Percentiles rank a stretch among this genome's conserved stretches.
Conservation (phyloP, 2,797 vertebrate genomes). For the Clarias pachynema region DNA sequence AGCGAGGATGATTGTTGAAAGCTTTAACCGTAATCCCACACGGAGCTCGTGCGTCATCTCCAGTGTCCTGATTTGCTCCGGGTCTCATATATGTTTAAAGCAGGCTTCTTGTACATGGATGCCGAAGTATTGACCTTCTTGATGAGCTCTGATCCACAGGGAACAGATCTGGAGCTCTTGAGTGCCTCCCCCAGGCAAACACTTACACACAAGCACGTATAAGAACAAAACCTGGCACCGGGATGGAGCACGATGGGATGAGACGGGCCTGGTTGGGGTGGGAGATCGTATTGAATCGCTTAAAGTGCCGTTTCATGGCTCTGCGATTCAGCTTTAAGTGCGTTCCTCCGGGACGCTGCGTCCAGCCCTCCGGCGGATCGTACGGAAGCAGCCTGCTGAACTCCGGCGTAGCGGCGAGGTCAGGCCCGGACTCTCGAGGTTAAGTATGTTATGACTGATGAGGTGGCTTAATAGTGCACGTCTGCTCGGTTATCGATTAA, state of each 20-base stretch:
- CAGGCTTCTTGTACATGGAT: slow-evolving; percentile 61
- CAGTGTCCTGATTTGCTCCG: slow-evolving; percentile 62
- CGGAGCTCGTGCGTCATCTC: slow-evolving; percentile 58
- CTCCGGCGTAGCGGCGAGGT: slow-evolving; percentile 38
- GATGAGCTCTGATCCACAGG: slow-evolving; percentile 61
- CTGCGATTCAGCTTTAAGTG: slow-evolving; percentile 56
- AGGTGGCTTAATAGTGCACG: slow-evolving; percentile 63
- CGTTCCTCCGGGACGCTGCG: slow-evolving; percentile 44
- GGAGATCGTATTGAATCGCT: slow-evolving; percentile 33
- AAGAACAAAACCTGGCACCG: slow-evolving; percentile 18
- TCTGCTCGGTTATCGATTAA: slow-evolving; percentile 67
- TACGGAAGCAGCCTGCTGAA: slow-evolving; percentile 23
- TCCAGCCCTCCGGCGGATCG: slow-evolving; percentile 25
- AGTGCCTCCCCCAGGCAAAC: slow-evolving; percentile 71
- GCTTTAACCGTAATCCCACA: slow-evolving; percentile 68
- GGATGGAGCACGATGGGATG: slow-evolving; percentile 5
- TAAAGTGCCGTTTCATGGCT: slow-evolving; percentile 55
- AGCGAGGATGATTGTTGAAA: not conserved
- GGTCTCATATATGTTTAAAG: slow-evolving; percentile 80
- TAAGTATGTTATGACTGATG: slow-evolving; percentile 73
- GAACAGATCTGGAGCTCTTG: slow-evolving; percentile 47
- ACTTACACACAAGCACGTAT: slow-evolving; percentile 26
- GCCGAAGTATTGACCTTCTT: slow-evolving; percentile 68
- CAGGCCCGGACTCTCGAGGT: slow-evolving; percentile 52
- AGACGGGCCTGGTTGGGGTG: not conserved